Conservation (phyloP, 2,797 vertebrate species). For the Streptopelia turtur region DNA sequence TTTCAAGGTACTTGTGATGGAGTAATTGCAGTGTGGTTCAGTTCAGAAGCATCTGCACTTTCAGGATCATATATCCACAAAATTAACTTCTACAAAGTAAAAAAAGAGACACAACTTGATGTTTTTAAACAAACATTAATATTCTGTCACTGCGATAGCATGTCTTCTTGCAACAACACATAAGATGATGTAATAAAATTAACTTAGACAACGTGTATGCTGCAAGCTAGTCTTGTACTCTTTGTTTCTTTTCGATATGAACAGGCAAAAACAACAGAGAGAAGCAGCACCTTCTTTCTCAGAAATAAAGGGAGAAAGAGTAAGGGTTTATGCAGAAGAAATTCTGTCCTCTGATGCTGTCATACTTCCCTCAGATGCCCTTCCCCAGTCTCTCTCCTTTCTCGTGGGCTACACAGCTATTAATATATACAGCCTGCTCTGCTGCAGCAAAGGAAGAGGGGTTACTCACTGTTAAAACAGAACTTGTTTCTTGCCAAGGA, state of each 20-base stretch:
- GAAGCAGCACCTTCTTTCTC: background rate
- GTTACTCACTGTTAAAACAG: background rate
- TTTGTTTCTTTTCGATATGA: background rate
- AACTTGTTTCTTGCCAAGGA: background rate
- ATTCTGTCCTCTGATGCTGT: background rate
- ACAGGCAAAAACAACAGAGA: background rate
- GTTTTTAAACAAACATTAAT: background rate
- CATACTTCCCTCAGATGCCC: background rate
- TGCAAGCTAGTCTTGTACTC: background rate
- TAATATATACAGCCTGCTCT: background rate
- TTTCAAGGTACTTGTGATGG: conserved; percentile 23
- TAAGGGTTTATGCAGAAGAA: background rate
- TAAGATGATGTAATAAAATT: background rate
- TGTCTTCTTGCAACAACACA: background rate
- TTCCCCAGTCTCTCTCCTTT: background rate
- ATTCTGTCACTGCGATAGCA: background rate
- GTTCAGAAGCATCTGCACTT: background rate
- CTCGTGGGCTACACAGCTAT: background rate
- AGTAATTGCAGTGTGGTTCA: background rate
- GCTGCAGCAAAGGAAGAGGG: background rate
- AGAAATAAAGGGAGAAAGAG: background rate
- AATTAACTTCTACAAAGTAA: background rate
- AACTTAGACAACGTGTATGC: background rate
- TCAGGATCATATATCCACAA: conserved; percentile 53
- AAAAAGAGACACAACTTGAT: background rate